Evolutionary conservation across 2,888 invertebrate species (phyloP).

Genomic region (Reticulitermes lucifugus): DNA sequence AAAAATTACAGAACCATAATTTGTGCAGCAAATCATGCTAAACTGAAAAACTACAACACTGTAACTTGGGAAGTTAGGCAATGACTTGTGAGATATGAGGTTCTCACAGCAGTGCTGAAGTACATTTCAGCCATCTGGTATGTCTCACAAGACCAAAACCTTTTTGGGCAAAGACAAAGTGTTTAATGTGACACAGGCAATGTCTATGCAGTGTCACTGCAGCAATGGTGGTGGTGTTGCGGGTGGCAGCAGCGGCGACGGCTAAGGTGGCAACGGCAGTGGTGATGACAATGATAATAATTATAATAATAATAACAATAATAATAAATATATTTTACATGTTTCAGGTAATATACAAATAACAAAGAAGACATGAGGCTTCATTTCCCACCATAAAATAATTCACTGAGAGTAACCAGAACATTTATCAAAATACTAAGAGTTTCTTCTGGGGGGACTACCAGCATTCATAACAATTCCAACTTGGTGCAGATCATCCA

Average conservation of each 20-base stretch:
- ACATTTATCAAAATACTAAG: slow-evolving; percentile 48
- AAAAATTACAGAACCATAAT: no score
- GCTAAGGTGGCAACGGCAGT: neutral
- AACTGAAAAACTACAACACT: no score
- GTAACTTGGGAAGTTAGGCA: no score
- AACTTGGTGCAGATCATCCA: neutral
- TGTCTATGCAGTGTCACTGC: neutral
- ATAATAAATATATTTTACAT: slow-evolving; percentile 53
- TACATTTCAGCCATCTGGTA: no score
- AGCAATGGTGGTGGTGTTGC: neutral
- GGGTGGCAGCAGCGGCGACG: neutral
- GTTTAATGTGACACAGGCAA: neutral
- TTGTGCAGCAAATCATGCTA: no score
- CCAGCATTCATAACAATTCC: slow-evolving; percentile 20
- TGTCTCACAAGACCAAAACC: no score
- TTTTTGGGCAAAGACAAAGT: no score
- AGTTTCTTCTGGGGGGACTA: slow-evolving; percentile 14
- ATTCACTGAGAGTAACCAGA: slow-evolving; percentile 44
- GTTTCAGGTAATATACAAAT: slow-evolving; percentile 52
- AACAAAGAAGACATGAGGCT: slow-evolving; percentile 51
- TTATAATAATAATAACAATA: slow-evolving; percentile 49
- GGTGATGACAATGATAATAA: neutral
- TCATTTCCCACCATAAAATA: slow-evolving; percentile 45
- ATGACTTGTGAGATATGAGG: no score
- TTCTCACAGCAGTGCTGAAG: no score